Base-by-base conservation (phyloP, 2,113 vertebrate genomes). In the Atlantisia rogersi region DNA sequence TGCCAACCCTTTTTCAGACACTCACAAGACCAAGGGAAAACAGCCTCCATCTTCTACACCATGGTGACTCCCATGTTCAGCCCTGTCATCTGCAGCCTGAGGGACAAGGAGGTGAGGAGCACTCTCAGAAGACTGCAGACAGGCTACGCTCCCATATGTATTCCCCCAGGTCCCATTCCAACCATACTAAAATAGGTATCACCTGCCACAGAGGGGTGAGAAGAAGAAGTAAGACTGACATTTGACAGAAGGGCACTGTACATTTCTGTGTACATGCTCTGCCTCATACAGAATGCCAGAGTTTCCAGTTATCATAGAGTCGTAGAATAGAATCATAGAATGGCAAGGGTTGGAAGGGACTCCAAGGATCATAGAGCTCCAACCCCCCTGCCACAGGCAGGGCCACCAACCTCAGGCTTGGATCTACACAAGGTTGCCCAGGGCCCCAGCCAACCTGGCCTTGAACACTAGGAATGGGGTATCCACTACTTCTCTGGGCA, bases 21-120 rank as follows among this genome's bases (percentile, higher is more conserved):
- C 1, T n/a, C 60, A 35, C 82, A 50, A 35, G 26, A n/a, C 7
- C 53, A 84, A 44, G 86, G 91, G 42, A 97, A 96, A 93, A 65
- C 55, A 7, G 39, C 94, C 22, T 96, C 96, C 8, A 4, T 97
- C 50, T 90, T 96, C 79, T 95, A 92, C 60, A 70, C 87, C 4
- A 10, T 90, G 64, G 67, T 95, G 48, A 96, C 69, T 2, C 96
- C 94, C 29, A 50, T 95, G 52, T 90, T 97, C 37, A 97, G 96
- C 18, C 88, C 94, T 15, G 32, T 97, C 42, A 92, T 95, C 42
- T 97, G 96, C 60, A 96, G 94, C 60, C 63, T 97, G 44, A 26
- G 88, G 63, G 96, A 96, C 67, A 67, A 76, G 25, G 96, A 97
- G 39, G 85, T 95, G 75, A 97, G 92, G 31, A 48, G 46, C 44